Percentiles rank a stretch among this genome's conserved stretches.
These are phyloP conservation scores for Drosophila anceps DNA, from an alignment of 2,888 invertebrate species.

Conservation along the genomic window DNA sequence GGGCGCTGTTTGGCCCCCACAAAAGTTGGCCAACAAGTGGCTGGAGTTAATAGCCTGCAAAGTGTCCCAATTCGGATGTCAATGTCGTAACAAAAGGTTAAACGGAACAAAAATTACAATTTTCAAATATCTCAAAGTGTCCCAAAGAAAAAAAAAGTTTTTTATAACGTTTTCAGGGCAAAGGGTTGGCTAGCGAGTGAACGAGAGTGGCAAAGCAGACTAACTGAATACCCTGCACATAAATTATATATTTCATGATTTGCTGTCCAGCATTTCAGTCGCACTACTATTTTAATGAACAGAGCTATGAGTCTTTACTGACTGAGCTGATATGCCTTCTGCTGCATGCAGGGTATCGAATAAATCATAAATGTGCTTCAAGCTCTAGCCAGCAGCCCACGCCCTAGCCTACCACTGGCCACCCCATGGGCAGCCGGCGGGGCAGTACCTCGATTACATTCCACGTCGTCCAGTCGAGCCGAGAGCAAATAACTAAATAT, in stretches of 20 bases:
- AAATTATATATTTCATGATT: no score
- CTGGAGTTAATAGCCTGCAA: slow-evolving; percentile 70
- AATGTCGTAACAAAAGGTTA: slow-evolving; percentile 53
- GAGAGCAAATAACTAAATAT: slow-evolving; percentile 44
- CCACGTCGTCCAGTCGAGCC: slow-evolving; percentile 12
- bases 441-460: slow-evolving; percentile 20
- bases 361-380: slow-evolving; percentile 43
- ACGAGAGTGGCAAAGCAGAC: background rate
- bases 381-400: slow-evolving; percentile 35
- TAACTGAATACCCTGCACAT: background rate
- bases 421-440: background rate
- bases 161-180: slow-evolving; percentile 1
- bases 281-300: no score
- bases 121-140: slow-evolving; percentile 17
- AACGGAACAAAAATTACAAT: slow-evolving; percentile 27
- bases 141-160: slow-evolving; percentile 20
- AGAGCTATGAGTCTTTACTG: background rate
- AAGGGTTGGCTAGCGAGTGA: background rate
- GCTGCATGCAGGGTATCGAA: background rate
- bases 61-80: slow-evolving; percentile 62
- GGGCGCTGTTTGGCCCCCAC: background rate
- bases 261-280: no score
- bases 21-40: slow-evolving; percentile 41
- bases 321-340: background rate
- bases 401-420: background rate